Conservation (phyloP, 2,888 invertebrate species). For the Notodonta ziczac region DNA sequence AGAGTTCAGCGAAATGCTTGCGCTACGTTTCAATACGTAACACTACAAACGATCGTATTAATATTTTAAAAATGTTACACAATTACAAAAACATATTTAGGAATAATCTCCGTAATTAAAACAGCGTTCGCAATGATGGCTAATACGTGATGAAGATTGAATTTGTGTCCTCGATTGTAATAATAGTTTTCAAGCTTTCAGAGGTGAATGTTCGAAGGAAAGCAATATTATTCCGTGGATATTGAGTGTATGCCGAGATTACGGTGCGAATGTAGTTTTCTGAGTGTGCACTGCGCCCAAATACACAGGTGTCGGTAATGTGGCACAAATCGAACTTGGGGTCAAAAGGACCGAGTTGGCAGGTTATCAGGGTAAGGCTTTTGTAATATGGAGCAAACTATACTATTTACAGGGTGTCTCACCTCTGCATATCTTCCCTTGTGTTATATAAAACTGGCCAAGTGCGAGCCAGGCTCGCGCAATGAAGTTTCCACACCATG, state of each 20-base stretch:
- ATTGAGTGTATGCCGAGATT: slow-evolving; percentile 68
- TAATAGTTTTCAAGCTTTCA: slow-evolving; percentile 68
- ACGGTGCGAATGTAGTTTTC: slow-evolving; percentile 61
- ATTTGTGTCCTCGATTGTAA: slow-evolving; percentile 65
- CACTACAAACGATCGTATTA: slow-evolving; percentile 5
- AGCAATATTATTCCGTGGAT: slow-evolving; percentile 77
- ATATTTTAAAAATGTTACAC: slow-evolving; percentile 21
- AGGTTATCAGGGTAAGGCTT: slow-evolving; percentile 32
- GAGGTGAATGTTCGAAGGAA: slow-evolving; percentile 64
- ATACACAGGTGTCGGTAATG: slow-evolving; percentile 77
- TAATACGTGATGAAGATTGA: too few relatives aligned
- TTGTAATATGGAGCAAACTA: slow-evolving; percentile 13
- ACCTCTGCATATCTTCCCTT: background rate
- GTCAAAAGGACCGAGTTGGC: slow-evolving; percentile 50
- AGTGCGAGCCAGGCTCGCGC: too few relatives aligned
- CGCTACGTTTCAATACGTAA: background rate
- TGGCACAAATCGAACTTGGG: slow-evolving; percentile 65
- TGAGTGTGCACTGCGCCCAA: slow-evolving; percentile 59
- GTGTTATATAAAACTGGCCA: background rate
- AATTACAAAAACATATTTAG: too few relatives aligned
- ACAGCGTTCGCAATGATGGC: background rate
- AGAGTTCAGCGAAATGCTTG: slow-evolving; percentile 51
- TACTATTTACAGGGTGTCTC: background rate
- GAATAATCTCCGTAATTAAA: slow-evolving; percentile 9
- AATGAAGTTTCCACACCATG: too few relatives aligned